phyloP scores from a whole-genome alignment of 2,113 vertebrate species.

The Tretioscincus oriximinensis region DNA sequence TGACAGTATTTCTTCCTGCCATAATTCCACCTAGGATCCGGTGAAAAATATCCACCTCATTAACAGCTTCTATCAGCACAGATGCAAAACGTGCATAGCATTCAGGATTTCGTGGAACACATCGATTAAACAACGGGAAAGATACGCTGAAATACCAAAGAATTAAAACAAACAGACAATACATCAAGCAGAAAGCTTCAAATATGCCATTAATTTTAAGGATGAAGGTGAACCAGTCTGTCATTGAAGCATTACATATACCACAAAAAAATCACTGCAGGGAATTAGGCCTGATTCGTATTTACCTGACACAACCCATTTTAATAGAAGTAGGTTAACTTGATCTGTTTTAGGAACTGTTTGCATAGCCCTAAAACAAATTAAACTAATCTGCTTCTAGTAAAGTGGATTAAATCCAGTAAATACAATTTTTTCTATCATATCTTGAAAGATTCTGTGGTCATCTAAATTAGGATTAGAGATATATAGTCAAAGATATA shows the following conservation, averaged over 20 bases:
- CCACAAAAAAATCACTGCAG: too few species aligned
- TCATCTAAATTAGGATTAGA: too few species aligned
- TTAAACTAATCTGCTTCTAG: too few species aligned
- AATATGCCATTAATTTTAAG: background rate
- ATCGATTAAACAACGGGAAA: slow-evolving; percentile 78
- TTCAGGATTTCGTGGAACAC: slow-evolving; percentile 74
- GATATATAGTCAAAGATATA: too few species aligned
- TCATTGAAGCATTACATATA: fast-evolving
- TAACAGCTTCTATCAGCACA: slow-evolving; percentile 67
- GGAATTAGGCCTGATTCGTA: too few species aligned
- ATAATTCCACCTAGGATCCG: slow-evolving; percentile 75
- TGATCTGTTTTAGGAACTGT: too few species aligned
- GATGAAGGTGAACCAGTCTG: background rate
- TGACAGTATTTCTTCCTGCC: slow-evolving; percentile 73
- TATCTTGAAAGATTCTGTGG: too few species aligned
- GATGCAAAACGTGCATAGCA: slow-evolving; percentile 76
- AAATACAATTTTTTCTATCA: too few species aligned
- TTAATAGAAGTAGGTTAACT: too few species aligned
- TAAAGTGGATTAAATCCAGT: too few species aligned
- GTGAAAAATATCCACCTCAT: slow-evolving; percentile 73
- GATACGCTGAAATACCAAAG: slow-evolving; percentile 68
- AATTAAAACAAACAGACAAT: slow-evolving; percentile 40
- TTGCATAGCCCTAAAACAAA: too few species aligned
- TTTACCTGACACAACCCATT: too few species aligned
- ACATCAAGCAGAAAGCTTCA: background rate